Percentiles rank a stretch among this genome's conserved stretches.
Evolutionary conservation across 2,888 invertebrate species (phyloP).

Genomic region (Cosmopolites sordidus): DNA sequence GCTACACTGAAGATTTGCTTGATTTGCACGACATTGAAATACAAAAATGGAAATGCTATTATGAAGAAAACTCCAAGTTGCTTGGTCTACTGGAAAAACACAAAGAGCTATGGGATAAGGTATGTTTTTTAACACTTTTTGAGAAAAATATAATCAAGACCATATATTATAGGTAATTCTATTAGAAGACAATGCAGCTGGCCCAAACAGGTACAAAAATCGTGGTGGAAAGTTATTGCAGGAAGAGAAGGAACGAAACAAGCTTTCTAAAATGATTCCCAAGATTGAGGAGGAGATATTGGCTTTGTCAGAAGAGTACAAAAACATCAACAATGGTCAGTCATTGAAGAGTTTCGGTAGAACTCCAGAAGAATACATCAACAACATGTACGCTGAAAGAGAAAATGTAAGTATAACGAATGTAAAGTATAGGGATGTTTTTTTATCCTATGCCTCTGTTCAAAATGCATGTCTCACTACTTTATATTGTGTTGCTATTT

Average conservation of each 20-base stretch:
- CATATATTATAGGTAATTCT: slow-evolving; percentile 66
- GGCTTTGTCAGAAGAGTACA: slow-evolving; percentile 48
- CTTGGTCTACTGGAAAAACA: slow-evolving; percentile 64
- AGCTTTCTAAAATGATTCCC: slow-evolving; percentile 65
- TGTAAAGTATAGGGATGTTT: background rate
- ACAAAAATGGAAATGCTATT: slow-evolving; percentile 62
- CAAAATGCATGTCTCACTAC: background rate
- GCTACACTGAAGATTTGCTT: slow-evolving; percentile 75
- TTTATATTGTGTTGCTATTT: too few species aligned
- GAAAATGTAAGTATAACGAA: slow-evolving; percentile 47
- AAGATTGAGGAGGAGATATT: slow-evolving; percentile 66
- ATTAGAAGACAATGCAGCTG: slow-evolving; percentile 70
- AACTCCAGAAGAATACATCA: slow-evolving; percentile 58
- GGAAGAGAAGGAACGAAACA: slow-evolving; percentile 85
- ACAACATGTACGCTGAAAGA: slow-evolving; percentile 58
- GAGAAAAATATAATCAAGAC: background rate
- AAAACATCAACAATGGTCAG: slow-evolving; percentile 52
- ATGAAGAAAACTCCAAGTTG: slow-evolving; percentile 61
- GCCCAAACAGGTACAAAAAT: slow-evolving; percentile 79
- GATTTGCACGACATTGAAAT: slow-evolving; percentile 75
- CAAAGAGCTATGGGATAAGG: slow-evolving; percentile 62
- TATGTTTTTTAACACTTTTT: background rate
- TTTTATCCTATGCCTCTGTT: slow-evolving; percentile 4
- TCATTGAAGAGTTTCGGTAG: slow-evolving; percentile 62
- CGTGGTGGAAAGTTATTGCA: slow-evolving; percentile 80